A percentile compares a stretch with the other conserved stretches of the same genome.
These are phyloP conservation scores for Salticus scenicus DNA, from an alignment of 2,888 invertebrate species.

Conservation along the genomic window DNA sequence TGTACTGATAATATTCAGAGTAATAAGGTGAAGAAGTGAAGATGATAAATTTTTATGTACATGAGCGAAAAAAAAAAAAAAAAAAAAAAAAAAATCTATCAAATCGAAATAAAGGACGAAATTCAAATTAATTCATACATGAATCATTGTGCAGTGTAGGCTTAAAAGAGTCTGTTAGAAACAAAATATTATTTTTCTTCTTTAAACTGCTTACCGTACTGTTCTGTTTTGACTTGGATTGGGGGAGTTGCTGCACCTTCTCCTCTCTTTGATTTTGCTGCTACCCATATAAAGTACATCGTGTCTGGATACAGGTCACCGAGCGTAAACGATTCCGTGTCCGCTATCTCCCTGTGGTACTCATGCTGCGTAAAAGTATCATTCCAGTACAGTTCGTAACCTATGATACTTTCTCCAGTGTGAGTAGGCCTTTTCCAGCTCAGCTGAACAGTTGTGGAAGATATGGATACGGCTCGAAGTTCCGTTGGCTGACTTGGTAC, in stretches of 20 bases:
- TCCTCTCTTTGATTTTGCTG: conserved; percentile 92
- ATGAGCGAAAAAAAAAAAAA: no score
- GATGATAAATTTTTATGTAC: no score
- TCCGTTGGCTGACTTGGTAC: conserved; percentile 97
- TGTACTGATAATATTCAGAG: no score
- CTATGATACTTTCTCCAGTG: conserved; percentile 93
- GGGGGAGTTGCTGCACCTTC: conserved; percentile 97
- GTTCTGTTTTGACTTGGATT: conserved; percentile 94
- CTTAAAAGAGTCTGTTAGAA: no score
- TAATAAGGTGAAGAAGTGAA: no score
- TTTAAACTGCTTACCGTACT: conserved; percentile 94
- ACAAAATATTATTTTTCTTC: no score
- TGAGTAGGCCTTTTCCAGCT: conserved; percentile 95
- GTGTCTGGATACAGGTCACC: conserved; percentile 96
- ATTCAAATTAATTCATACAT: no score
- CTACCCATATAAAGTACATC: conserved; percentile 96
- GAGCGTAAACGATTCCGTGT: conserved; percentile 89
- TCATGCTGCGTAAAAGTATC: conserved; percentile 85
- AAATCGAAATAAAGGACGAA: no score
- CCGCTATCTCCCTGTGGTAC: conserved; percentile 79
- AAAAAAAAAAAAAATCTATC: no score
- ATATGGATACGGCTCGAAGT: conserved; percentile 88
- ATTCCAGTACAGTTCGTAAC: conserved; percentile 98
- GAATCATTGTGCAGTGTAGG: no score
- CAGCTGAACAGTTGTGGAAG: conserved; percentile 92